phyloP scores from a whole-genome alignment of 2,797 vertebrate species.

The Rhincodon typus region DNA sequence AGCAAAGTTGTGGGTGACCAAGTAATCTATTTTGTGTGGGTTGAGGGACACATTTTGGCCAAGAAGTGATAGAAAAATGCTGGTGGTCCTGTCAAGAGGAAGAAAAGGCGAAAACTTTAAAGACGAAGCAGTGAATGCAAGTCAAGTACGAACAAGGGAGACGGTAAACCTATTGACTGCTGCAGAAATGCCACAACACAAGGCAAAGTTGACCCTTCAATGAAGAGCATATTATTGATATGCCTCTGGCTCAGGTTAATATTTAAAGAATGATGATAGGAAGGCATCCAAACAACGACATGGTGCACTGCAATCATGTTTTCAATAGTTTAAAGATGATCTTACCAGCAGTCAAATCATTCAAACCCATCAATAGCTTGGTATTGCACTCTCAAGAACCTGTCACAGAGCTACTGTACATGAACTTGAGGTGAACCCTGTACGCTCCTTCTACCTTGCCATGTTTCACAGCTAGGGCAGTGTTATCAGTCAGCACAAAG shows the following conservation, averaged over 20 bases:
- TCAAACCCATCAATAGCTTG: neutral
- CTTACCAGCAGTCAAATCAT: neutral
- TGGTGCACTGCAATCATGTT: neutral
- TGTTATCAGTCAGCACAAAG: neutral
- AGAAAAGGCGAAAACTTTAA: no score
- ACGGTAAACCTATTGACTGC: neutral
- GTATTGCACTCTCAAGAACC: neutral
- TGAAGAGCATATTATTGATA: neutral
- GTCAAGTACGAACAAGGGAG: neutral
- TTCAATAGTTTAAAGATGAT: neutral
- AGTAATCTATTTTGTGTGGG: neutral
- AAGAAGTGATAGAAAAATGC: no score
- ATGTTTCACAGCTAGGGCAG: neutral
- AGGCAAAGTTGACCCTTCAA: neutral
- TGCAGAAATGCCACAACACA: neutral
- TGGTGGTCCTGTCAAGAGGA: no score
- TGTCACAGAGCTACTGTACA: neutral
- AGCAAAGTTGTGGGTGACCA: neutral
- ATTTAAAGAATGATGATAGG: neutral
- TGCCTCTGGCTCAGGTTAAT: neutral
- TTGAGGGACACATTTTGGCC: no score
- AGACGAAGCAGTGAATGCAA: no score
- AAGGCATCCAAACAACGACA: neutral
- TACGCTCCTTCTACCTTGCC: neutral
- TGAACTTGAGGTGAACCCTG: neutral